phyloP scores from a whole-genome alignment of 2,113 vertebrate species.

The Malurus cyaneus region DNA sequence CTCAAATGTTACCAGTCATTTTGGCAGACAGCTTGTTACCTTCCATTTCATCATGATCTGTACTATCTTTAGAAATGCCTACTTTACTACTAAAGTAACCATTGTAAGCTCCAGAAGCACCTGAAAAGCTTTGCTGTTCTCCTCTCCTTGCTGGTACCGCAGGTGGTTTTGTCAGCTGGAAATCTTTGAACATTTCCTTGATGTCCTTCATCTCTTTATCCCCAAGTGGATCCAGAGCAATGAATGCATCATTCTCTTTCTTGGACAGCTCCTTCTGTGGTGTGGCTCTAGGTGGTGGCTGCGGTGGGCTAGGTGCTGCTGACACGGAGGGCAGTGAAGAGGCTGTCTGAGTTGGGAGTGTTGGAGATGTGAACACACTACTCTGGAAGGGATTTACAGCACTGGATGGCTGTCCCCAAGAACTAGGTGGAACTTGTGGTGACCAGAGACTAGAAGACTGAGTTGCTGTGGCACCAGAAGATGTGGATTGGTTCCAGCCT shows the following conservation, averaged over 20 bases:
- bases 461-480: slow-evolving; percentile 66
- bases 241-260: slow-evolving; percentile 87
- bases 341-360: not conserved
- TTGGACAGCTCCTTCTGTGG: slow-evolving; percentile 75
- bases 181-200: slow-evolving; percentile 97
- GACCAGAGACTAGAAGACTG: slow-evolving; percentile 77
- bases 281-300: slow-evolving; percentile 81
- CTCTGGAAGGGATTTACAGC: slow-evolving; percentile 83
- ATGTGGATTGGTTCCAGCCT: slow-evolving; percentile 80
- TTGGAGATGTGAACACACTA: slow-evolving; percentile 67
- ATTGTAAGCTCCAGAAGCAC: slow-evolving; percentile 70
- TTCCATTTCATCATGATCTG: slow-evolving; percentile 77
- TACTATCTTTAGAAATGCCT: slow-evolving; percentile 75
- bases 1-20: slow-evolving; percentile 66
- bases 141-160: slow-evolving; percentile 85
- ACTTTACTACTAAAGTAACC: slow-evolving; percentile 82
- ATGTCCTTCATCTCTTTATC: slow-evolving; percentile 89
- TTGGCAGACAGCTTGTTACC: slow-evolving; percentile 72
- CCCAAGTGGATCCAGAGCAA: slow-evolving; percentile 89
- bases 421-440: slow-evolving; percentile 39
- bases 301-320: slow-evolving; percentile 63
- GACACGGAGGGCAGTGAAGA: slow-evolving; percentile 44
- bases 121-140: slow-evolving; percentile 69
- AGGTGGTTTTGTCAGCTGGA: slow-evolving; percentile 88
- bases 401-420: slow-evolving; percentile 75